These are phyloP conservation scores for Plemyria rubiginata DNA, from an alignment of 2,888 invertebrate genomes.

Conservation along the genomic window DNA sequence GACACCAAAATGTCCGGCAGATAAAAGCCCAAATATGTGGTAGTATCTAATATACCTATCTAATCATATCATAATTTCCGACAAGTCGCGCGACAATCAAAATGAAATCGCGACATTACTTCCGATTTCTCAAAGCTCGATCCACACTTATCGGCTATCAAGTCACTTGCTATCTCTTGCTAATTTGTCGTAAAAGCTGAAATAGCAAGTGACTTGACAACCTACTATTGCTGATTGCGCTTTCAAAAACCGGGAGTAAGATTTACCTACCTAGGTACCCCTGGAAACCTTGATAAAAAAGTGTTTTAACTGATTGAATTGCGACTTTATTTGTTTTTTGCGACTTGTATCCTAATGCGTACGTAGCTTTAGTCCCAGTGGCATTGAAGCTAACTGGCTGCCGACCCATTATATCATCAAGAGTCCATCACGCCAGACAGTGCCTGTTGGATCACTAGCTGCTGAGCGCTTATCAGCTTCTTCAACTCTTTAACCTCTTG, in stretches of 20 bases:
- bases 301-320: conserved; percentile 1
- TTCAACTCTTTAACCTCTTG: conserved; percentile 89
- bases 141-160: too few species aligned
- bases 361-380: conserved; percentile 60
- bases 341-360: conserved; percentile 27
- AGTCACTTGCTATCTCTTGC: too few species aligned
- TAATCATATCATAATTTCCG: background rate
- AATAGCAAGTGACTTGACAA: too few species aligned
- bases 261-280: background rate
- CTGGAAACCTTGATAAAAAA: background rate
- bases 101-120: background rate
- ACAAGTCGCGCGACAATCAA: background rate
- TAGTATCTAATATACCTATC: background rate
- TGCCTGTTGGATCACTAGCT: conserved; percentile 80
- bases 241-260: too few species aligned
- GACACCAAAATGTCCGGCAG: background rate
- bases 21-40: background rate
- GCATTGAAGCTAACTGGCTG: conserved; percentile 80
- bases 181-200: too few species aligned
- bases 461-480: conserved; percentile 80
- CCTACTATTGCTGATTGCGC: too few species aligned
- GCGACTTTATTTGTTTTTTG: conserved; percentile 6
- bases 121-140: too few species aligned
- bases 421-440: conserved; percentile 75
- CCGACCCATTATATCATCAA: conserved; percentile 77